Evolutionary conservation across 2,797 vertebrate species (phyloP).

Genomic region (Pteronotus mesoamericanus): DNA sequence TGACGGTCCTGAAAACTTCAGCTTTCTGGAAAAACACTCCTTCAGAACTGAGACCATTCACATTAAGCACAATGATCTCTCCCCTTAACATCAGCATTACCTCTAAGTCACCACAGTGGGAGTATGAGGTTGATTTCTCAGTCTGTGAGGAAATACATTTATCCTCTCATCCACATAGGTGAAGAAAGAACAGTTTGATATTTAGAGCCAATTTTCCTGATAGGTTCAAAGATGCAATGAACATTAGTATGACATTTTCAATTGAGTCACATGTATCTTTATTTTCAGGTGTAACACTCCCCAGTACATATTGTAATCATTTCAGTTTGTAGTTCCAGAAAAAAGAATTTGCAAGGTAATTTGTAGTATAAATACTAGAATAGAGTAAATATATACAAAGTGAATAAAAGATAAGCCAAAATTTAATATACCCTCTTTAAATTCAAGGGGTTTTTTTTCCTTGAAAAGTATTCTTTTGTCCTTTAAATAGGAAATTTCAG

Average conservation of each 20-base stretch:
- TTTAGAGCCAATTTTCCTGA: background rate
- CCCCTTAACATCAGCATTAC: background rate
- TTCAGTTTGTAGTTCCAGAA: background rate
- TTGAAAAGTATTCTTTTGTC: background rate
- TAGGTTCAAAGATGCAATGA: background rate
- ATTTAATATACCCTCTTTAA: background rate
- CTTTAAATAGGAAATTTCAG: slow-evolving; percentile 33
- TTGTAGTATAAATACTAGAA: background rate
- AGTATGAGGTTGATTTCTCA: background rate
- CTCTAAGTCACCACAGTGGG: background rate
- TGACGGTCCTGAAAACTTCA: background rate
- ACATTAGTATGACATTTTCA: background rate
- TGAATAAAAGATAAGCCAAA: slow-evolving; percentile 10
- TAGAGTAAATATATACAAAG: background rate
- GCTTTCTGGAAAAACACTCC: background rate
- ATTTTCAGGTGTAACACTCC: background rate
- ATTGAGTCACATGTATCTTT: background rate
- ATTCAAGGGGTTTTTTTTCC: background rate
- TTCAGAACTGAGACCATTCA: background rate
- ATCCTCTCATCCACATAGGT: background rate
- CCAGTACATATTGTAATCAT: background rate
- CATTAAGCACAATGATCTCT: background rate
- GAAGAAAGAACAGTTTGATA: background rate
- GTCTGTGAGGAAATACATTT: background rate
- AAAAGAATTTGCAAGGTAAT: background rate